A percentile compares a stretch with the other conserved stretches of the same genome.
Evolutionary conservation across 2,797 vertebrate genomes (phyloP).

Genomic region (Phataginus tetradactyla): DNA sequence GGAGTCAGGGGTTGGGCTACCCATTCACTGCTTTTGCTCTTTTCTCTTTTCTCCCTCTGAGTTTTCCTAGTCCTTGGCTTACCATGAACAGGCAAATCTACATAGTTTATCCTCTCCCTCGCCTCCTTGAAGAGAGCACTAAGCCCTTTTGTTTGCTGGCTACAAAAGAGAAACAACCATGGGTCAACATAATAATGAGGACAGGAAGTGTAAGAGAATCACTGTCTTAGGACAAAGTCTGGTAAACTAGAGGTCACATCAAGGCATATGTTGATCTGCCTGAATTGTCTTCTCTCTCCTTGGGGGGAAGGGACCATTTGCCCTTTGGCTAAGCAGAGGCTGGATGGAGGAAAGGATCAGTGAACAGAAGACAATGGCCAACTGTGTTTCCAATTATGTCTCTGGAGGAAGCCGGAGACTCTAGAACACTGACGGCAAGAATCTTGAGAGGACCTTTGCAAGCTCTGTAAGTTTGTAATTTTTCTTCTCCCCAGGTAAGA

Average conservation of each 20-base stretch:
- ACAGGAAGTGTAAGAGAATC: neutral
- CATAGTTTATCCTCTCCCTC: neutral
- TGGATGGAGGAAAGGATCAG: neutral
- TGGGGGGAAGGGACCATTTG: neutral
- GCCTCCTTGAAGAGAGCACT: neutral
- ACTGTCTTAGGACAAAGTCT: neutral
- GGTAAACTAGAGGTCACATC: neutral
- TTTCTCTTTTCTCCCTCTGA: neutral
- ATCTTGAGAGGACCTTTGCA: constrained; percentile 63
- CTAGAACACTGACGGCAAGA: neutral
- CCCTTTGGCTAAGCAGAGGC: constrained; percentile 35
- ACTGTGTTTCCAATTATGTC: constrained; percentile 70
- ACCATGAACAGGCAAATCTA: neutral
- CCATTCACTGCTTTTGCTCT: neutral
- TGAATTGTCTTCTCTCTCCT: neutral
- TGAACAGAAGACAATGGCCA: constrained; percentile 52
- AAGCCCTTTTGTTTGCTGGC: neutral
- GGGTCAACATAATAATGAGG: neutral
- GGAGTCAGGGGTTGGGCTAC: neutral
- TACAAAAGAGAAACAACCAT: neutral
- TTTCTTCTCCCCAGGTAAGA: constrained; percentile 1
- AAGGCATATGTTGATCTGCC: neutral
- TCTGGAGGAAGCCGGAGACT: constrained; percentile 54
- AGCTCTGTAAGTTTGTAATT: neutral
- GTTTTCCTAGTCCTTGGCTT: neutral